Conservation (phyloP, 2,113 vertebrate species). For the Rhinichthys klamathensis region DNA sequence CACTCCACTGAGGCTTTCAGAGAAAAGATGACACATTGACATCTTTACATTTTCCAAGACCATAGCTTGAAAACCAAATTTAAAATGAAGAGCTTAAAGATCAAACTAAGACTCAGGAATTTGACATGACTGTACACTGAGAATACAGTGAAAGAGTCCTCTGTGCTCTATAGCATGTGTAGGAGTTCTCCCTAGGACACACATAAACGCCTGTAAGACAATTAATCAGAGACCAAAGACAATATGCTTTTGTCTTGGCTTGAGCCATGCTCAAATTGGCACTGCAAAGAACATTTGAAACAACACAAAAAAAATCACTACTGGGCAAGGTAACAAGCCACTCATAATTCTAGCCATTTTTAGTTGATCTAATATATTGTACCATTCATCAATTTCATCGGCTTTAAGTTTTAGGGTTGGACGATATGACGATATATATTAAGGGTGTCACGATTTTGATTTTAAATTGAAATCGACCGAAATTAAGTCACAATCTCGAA, state of each 20-base stretch:
- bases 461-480: too few relatives aligned
- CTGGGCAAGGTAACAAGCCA: too few relatives aligned
- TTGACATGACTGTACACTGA: neutral
- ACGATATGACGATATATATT: too few relatives aligned
- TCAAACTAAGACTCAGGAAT: neutral
- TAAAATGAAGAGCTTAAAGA: conserved; percentile 2
- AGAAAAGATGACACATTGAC: neutral
- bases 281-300: neutral
- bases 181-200: neutral
- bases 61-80: neutral
- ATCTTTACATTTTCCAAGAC: conserved; percentile 16
- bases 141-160: conserved; percentile 7
- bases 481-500: too few relatives aligned
- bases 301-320: too few relatives aligned
- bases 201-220: conserved; percentile 9
- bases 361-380: too few relatives aligned
- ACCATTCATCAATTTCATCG: too few relatives aligned
- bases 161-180: neutral
- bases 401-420: too few relatives aligned
- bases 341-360: too few relatives aligned
- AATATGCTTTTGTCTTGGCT: conserved; percentile 26
- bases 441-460: too few relatives aligned
- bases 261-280: neutral
- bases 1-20: conserved; percentile 9
- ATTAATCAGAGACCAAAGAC: conserved; percentile 30